Base-by-base conservation (phyloP, 1,140 invertebrate genomes). In the Cyclargus thomasi region DNA sequence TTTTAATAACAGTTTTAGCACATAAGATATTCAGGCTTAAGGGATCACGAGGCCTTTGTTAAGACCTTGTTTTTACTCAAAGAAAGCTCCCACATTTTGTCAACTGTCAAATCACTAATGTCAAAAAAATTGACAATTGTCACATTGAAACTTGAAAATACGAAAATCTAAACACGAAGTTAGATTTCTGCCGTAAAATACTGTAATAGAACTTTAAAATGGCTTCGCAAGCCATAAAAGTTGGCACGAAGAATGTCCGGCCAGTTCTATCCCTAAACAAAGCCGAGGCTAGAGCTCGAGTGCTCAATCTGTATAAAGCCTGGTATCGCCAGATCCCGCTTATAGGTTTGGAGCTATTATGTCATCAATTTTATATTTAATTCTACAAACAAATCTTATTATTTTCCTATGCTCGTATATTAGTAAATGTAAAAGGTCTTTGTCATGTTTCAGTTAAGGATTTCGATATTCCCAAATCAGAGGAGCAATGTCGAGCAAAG, bases 271-370 rank as follows among this genome's bases (percentile, higher is more conserved):
- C 97, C 0, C 69, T 95, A 53, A 94, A 95, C 82, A 87, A 90
- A 64, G 87, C 87, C 23, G 97, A 98, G 86, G 97, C 97, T 5
- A 93, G 93, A 76, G 92, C 93, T 83, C 92, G 97, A 84, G 97
- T 97, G 2, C 84, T 98, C 3, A 96, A 94, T 84, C 92, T 99
- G 55, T 99, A 99, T 86, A 97, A 95, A 92, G 94, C 96, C 66
- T 99, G 97, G 97, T 97, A 97, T 86, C 92, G 95, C 74, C 95
- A 96, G 88, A 91, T 96, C 67, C 95, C 95, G 55, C 94, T 93
- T 77, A 92, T 96, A 80, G 91, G 95, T 96, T 91, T 92, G 92
- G 92, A 84, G 59, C 72, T 83, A 69, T 85, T 85, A 86, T 88
- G 85, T 90, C 85, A 87, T 90, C 85, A 78, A 73, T 70, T 67